These are phyloP conservation scores for Anhinga anhinga DNA, from an alignment of 2,113 vertebrate species.

Conservation along the genomic window DNA sequence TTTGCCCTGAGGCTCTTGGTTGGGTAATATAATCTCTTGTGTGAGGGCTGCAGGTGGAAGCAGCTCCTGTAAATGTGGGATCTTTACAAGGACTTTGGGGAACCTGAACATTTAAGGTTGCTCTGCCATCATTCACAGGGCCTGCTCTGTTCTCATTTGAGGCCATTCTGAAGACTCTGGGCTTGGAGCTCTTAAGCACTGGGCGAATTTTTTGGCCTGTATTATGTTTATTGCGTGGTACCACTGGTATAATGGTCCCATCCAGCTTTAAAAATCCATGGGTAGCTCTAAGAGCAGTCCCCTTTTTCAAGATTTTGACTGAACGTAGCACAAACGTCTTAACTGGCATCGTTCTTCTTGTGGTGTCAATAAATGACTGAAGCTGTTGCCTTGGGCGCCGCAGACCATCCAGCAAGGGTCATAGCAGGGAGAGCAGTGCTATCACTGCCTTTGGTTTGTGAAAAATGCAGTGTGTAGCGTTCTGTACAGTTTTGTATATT, in stretches of 20 bases:
- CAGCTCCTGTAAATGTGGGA: not conserved
- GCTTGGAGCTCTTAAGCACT: not conserved
- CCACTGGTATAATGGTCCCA: not conserved
- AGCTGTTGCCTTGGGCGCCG: not conserved
- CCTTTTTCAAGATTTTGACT: not conserved
- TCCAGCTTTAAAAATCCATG: not conserved
- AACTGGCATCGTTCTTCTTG: not conserved
- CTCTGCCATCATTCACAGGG: not conserved
- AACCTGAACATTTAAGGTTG: not conserved
- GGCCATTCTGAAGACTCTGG: not conserved
- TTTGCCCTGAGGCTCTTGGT: not conserved
- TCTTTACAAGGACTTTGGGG: not conserved
- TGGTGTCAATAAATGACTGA: not conserved
- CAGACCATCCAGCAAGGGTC: not conserved
- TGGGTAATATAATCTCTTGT: fast-evolving
- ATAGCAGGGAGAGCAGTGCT: not conserved
- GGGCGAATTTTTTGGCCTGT: not conserved
- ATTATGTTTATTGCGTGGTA: fast-evolving
- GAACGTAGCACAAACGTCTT: not conserved
- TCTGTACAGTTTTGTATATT: not conserved
- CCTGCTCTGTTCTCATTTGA: not conserved
- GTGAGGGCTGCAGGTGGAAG: not conserved
- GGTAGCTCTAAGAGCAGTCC: not conserved
- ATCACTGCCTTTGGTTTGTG: not conserved
- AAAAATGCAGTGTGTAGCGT: not conserved